Base-by-base conservation (phyloP, 2,888 invertebrate species). In the Nysson spinosus region DNA sequence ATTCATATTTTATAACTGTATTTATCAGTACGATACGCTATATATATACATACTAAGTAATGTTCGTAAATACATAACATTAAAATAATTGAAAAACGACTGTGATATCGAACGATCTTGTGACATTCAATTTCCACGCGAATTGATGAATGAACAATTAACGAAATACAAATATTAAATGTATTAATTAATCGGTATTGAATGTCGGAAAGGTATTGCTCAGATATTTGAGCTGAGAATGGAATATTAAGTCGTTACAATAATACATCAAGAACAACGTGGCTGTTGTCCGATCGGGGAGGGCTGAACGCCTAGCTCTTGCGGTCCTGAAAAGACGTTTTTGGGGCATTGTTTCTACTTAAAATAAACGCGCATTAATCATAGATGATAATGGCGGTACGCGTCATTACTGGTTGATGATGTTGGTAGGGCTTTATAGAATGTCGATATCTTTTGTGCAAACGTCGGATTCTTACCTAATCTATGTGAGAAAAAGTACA, bases 101-200 rank as follows among this genome's bases (percentile, higher is more conserved):
- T 87, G 87, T 87, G 87, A 87, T 87, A 87, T 84, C 83, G 81
- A 86, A 85, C 86, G 86, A 87, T 86, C 86, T 86, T 85, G 85
- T 79, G 83, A 85, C 86, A 87, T 85, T 86, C 85, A 85, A 85
- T 86, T 84, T 82, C 82, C 80, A 80, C 69, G 83, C 72, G 79
- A 83, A 83, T 81, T 78, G 81, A 82, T 77, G 68, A 81, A 72
- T 67, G 75, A 77, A 81, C 72, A 75, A 82, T 81, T 79, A 78
- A 80, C 61, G 74, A 76, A 75, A 78, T 77, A 79, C 76, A 78
- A 80, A 65, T 76, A 78, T 78, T 80, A 70, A 83, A 78, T 64
- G 75, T 72, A 78, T 77, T 80, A 73, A 81, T 78, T 78, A 81
- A 82, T 80, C 73, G 78, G 75, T 82, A 83, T 85, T 83, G 84